Base-by-base conservation (phyloP, 2,113 vertebrate genomes). In the Caracal caracal region DNA sequence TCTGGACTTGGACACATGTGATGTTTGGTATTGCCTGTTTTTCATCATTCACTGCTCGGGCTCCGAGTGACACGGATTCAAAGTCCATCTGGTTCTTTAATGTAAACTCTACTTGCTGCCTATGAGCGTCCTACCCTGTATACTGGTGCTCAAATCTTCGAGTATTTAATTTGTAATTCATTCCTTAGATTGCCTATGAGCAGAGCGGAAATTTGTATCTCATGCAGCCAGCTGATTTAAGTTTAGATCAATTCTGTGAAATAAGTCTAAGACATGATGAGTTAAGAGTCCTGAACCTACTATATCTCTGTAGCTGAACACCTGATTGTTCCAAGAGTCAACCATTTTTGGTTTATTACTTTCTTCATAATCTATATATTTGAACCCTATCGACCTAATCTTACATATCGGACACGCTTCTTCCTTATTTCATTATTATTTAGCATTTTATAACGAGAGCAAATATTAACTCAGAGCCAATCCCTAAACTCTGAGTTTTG, bases 391-490 rank as follows among this genome's bases (percentile, higher is more conserved):
- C 8, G 13, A 86, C 33, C 88, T 97, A 95, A 85, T 95, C 76
- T 93, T 96, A 93, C 97, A 59, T 96, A 93, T 68, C 24, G 95
- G 83, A 89, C 86, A 66, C 40, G 20, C 90, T 97, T 97, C 83
- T 95, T 97, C 71, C 33, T 70, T 76, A 73, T 96, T 96, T 96
- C 37, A 47, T 93, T 92, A 81, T 95, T 96, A 94, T 70, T 94
- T 94, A 96, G 70, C 49, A 91, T 93, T 97, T 95, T 91, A 61
- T 97, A 97, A 93, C 88, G 93, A 93, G 65, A 96, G 10, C 24
- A 93, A 96, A 96, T 96, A 94, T 94, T 97, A 96, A 97, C 91
- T 95, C 83, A 96, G 89, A 98, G 91, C 75, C 94, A 94, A 83
- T 20, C 37, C 40, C 73, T 96, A 92, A 91, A 93, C 10, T 87